Conservation (phyloP, 2,797 vertebrate genomes). For the Helostoma temminkii region DNA sequence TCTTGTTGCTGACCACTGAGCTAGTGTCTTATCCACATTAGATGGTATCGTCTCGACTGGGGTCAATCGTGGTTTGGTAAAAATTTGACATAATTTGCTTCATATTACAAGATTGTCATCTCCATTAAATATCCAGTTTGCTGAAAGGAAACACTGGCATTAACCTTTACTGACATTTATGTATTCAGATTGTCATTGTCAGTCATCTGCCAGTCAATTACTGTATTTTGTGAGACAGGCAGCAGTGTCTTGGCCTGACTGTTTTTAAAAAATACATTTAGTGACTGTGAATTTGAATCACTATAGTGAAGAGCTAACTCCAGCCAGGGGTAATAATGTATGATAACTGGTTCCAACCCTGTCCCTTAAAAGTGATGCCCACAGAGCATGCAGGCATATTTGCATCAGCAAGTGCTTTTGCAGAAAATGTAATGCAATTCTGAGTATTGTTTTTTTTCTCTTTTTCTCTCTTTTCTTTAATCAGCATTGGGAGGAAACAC, state of each 20-base stretch:
- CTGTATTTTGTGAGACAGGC: background rate
- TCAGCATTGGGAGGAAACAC: no score
- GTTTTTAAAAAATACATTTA: background rate
- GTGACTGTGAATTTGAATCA: background rate
- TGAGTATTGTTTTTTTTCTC: no score
- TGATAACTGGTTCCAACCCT: no score
- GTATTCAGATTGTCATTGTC: conserved; percentile 15
- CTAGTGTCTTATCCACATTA: conserved; percentile 41
- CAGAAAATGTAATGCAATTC: no score
- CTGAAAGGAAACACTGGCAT: background rate
- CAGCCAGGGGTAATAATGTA: no score
- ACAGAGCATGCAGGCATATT: no score
- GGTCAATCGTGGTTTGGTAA: conserved; percentile 5
- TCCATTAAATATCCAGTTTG: conserved; percentile 7
- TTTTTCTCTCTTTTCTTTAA: no score
- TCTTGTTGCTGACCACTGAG: conserved; percentile 44
- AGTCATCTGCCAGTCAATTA: conserved; percentile 21
- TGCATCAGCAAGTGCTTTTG: no score
- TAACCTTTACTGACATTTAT: conserved; percentile 1
- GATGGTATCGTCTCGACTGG: conserved; percentile 33
- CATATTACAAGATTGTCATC: background rate
- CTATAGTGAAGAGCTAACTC: background rate
- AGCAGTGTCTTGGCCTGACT: background rate
- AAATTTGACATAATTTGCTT: conserved; percentile 4
- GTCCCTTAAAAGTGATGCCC: no score